Percentiles rank a stretch among this genome's conserved stretches.
Conservation (phyloP, 1,140 invertebrate genomes). For the Theocolax elegans region DNA sequence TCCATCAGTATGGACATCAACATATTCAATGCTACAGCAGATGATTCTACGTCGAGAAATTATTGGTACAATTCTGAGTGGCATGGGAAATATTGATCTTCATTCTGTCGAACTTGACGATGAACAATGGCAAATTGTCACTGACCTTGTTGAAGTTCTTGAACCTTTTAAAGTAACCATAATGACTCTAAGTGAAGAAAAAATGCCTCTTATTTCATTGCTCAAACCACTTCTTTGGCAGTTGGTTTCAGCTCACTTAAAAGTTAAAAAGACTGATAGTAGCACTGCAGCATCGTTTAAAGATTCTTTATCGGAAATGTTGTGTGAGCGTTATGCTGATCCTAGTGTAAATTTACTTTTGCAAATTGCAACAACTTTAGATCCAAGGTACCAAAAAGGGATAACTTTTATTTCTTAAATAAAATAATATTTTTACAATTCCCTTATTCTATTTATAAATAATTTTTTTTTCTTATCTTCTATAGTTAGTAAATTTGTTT, state of each 20-base stretch:
- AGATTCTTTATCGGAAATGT: constrained; percentile 62
- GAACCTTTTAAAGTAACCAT: constrained; percentile 71
- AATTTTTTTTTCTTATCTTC: neutral
- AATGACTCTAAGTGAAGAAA: constrained; percentile 69
- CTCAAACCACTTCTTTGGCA: constrained; percentile 70
- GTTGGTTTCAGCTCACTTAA: constrained; percentile 67
- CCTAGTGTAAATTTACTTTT: constrained; percentile 61
- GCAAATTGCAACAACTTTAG: constrained; percentile 67
- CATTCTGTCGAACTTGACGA: constrained; percentile 56
- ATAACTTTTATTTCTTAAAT: neutral
- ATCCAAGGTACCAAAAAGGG: constrained; percentile 65
- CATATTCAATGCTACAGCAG: constrained; percentile 69
- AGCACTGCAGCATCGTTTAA: constrained; percentile 61
- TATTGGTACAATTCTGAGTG: constrained; percentile 53
- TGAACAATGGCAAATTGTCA: constrained; percentile 67
- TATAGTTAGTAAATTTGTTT: constrained; percentile 5
- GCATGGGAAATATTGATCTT: constrained; percentile 57
- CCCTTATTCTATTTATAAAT: no score
- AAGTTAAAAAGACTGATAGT: constrained; percentile 65
- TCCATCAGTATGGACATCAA: constrained; percentile 67
- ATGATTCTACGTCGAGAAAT: constrained; percentile 59
- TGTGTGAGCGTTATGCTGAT: constrained; percentile 65
- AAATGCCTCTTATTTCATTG: constrained; percentile 68
- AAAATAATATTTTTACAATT: neutral
- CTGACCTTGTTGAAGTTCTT: constrained; percentile 66